Base-by-base conservation (phyloP, 2,113 vertebrate genomes). In the Phalacrocorax aristotelis region DNA sequence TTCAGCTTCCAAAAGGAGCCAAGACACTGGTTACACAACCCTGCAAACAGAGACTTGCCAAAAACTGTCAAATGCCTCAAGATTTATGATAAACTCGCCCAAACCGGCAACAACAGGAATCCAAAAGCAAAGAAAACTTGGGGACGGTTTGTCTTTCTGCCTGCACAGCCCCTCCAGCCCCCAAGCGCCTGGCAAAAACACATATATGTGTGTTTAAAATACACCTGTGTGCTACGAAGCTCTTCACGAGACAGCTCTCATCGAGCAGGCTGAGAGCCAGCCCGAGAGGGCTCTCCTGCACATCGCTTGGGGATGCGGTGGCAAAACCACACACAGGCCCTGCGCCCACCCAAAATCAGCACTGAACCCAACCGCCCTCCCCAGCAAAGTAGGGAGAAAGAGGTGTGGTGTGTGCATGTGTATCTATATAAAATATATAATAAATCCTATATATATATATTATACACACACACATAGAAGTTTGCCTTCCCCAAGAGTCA, bases 131-230 rank as follows among this genome's bases (percentile, higher is more conserved):
- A 42, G 40, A 29, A 79, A 71, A 27, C 48, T 3, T 1, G 1
- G 54, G 54, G 12, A 14, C 2, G 1, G 44, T 64, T 72, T 49
- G 42, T 66, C 30, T 57, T 81, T 25, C 51, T 49, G 52, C 34
- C 52, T 11, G 38, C 7, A 15, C 34, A 64, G 54, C 30, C 48
- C 61, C 72, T 32, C 70, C 72, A 23, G 62, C 22, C 19, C 52
- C 58, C 20, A 1, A 71, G 54, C 27, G 1, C 69, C 74, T 8
- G 11, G 64, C 72, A 89, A 68, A 49, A 58, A 7, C 21, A 10
- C 0, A 0, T 2, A 0, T 1, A 2, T 0, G 3, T 4, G 22
- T 3, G 8, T 58, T 54, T 48, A 40, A 49, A 21, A 71, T 7
- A 26, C 52, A 44, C 34, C 44, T 3, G 5, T 2, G 52, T 8